Evolutionary conservation across 1,140 invertebrate genomes (phyloP).

Genomic region (Drosophila murphyi): DNA sequence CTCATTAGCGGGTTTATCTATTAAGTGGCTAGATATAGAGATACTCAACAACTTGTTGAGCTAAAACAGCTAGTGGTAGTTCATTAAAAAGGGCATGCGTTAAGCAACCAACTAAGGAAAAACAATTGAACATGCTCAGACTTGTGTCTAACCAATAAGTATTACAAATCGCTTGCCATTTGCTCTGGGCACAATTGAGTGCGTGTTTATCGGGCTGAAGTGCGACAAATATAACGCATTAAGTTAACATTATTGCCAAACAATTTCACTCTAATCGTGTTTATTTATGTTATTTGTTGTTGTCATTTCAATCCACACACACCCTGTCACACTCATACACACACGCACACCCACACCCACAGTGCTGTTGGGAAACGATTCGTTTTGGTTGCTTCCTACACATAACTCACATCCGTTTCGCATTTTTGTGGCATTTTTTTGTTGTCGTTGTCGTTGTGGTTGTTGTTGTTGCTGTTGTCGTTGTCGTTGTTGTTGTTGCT

Average conservation of each 20-base stretch:
- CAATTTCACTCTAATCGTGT: slow-evolving; percentile 66
- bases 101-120: slow-evolving; percentile 2
- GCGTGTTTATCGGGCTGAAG: slow-evolving; percentile 52
- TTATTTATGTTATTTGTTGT: slow-evolving; percentile 50
- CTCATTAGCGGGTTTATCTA: slow-evolving; percentile 52
- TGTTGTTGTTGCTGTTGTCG: too few relatives aligned
- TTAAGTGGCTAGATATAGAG: slow-evolving; percentile 20
- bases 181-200: slow-evolving; percentile 37
- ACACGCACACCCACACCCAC: slow-evolving; percentile 5
- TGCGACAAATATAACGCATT: slow-evolving; percentile 60
- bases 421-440: slow-evolving; percentile 54
- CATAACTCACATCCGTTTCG: slow-evolving; percentile 68
- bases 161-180: slow-evolving; percentile 43
- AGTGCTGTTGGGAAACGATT: slow-evolving; percentile 44
- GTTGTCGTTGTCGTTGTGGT: background rate
- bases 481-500: background rate
- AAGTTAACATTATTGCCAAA: slow-evolving; percentile 70
- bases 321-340: slow-evolving; percentile 5
- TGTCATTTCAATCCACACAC: slow-evolving; percentile 33
- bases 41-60: slow-evolving; percentile 42
- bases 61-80: slow-evolving; percentile 4
- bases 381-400: slow-evolving; percentile 52
- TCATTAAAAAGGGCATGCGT: background rate
- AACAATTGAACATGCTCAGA: slow-evolving; percentile 23
- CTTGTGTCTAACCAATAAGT: slow-evolving; percentile 35